Conservation (phyloP, 1,140 invertebrate species). For the Oryzaephilus surinamensis region DNA sequence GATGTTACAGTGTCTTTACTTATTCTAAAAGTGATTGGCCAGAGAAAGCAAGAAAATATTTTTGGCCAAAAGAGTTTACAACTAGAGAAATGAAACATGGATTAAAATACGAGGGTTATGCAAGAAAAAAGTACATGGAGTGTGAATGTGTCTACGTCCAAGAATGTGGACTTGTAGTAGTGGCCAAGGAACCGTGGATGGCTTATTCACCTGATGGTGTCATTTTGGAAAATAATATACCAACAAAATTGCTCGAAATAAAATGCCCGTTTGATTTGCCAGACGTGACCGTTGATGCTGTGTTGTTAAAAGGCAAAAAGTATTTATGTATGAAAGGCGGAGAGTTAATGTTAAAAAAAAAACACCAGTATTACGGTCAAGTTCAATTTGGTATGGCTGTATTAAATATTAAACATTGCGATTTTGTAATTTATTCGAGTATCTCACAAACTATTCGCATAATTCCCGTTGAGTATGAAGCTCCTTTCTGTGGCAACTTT, state of each 20-base stretch:
- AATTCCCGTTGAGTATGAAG: background rate
- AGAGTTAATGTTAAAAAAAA: constrained; percentile 3
- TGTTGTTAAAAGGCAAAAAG: background rate
- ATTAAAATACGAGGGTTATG: background rate
- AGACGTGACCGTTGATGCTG: background rate
- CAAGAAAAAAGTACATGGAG: background rate
- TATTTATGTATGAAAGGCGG: background rate
- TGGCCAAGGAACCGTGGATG: background rate
- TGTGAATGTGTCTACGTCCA: background rate
- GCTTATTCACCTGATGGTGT: constrained; percentile 2
- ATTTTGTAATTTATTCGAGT: constrained; percentile 1
- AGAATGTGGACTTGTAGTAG: background rate
- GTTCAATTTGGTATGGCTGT: background rate
- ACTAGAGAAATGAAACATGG: constrained; percentile 1
- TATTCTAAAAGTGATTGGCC: constrained; percentile 2
- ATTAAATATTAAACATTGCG: background rate
- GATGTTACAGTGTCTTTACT: constrained; percentile 3
- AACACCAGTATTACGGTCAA: no score
- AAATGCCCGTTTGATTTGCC: constrained; percentile 3
- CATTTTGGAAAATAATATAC: background rate
- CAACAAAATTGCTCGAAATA: constrained; percentile 1
- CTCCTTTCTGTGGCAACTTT: background rate
- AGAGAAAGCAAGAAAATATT: background rate
- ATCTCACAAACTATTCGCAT: background rate
- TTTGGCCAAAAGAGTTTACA: constrained; percentile 4